Evolutionary conservation across 1,140 invertebrate species (phyloP).

Genomic region (Conus ventricosus): DNA sequence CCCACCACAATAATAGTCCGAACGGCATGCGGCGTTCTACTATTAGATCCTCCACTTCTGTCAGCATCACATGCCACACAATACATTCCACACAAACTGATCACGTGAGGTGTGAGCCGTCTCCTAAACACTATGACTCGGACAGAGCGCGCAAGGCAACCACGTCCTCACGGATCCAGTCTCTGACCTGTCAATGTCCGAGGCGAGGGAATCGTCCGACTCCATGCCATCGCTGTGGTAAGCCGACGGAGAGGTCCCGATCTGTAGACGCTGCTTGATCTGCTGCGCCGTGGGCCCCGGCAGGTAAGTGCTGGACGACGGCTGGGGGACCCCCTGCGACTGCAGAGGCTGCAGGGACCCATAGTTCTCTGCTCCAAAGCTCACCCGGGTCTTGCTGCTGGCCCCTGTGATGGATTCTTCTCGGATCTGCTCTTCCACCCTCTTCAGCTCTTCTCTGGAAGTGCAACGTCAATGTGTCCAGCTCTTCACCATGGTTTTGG

Average conservation of each 20-base stretch:
- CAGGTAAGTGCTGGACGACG: not conserved
- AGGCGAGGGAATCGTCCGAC: conserved; percentile 32
- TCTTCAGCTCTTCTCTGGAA: conserved; percentile 39
- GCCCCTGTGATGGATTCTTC: conserved; percentile 18
- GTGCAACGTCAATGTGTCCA: not conserved
- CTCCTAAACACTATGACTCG: no score
- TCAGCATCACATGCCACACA: no score
- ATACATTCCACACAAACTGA: no score
- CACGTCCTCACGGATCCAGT: no score
- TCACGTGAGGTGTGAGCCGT: no score
- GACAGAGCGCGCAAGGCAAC: no score
- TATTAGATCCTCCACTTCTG: no score
- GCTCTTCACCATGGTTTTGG: no score
- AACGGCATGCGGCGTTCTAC: no score
- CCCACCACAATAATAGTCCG: no score
- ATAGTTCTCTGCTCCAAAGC: not conserved
- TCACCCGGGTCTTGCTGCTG: conserved; percentile 14
- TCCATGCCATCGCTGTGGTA: conserved; percentile 30
- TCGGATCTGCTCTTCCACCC: conserved; percentile 38
- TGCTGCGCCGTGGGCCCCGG: conserved; percentile 31
- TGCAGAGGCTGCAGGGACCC: not conserved
- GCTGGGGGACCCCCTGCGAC: conserved; percentile 11
- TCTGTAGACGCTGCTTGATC: conserved; percentile 44
- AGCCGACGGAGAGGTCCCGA: not conserved
- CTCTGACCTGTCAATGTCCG: conserved; percentile 40